Conservation (phyloP, 1,140 invertebrate genomes). For the Hylaeus volcanicus region DNA sequence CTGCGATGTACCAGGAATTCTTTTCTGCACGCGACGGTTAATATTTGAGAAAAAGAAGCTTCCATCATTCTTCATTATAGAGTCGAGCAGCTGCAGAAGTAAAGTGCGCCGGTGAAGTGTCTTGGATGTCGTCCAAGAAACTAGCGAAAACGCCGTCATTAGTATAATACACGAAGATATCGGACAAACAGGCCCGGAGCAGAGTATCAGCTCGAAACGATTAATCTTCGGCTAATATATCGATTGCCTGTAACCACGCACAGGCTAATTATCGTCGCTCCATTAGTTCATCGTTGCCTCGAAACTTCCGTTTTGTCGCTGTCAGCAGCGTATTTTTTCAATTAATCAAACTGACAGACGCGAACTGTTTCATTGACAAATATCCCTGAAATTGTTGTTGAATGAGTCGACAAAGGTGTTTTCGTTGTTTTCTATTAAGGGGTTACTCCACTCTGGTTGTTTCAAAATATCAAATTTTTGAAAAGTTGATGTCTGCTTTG, state of each 20-base stretch:
- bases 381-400: background rate
- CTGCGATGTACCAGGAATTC: background rate
- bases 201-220: constrained; percentile 7
- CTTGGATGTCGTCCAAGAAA: constrained; percentile 35
- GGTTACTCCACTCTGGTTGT: too few species aligned
- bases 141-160: constrained; percentile 24
- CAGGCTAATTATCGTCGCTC: constrained; percentile 27
- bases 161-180: constrained; percentile 34
- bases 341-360: background rate
- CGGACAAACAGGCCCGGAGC: constrained; percentile 22
- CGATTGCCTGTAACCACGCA: background rate
- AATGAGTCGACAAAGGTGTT: background rate
- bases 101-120: background rate
- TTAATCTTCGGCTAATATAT: constrained; percentile 44
- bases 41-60: background rate
- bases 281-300: constrained; percentile 25
- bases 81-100: constrained; percentile 20
- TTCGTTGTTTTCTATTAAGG: background rate
- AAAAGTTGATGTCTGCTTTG: too few species aligned
- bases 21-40: background rate
- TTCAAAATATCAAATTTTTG: too few species aligned
- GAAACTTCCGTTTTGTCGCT: constrained; percentile 2
- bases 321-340: background rate
- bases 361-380: background rate
- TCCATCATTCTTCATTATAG: constrained; percentile 38